A percentile compares a stretch with the other conserved stretches of the same genome.
These are phyloP conservation scores for Cirrhinus molitorella DNA, from an alignment of 2,797 vertebrate genomes.

Conservation along the genomic window DNA sequence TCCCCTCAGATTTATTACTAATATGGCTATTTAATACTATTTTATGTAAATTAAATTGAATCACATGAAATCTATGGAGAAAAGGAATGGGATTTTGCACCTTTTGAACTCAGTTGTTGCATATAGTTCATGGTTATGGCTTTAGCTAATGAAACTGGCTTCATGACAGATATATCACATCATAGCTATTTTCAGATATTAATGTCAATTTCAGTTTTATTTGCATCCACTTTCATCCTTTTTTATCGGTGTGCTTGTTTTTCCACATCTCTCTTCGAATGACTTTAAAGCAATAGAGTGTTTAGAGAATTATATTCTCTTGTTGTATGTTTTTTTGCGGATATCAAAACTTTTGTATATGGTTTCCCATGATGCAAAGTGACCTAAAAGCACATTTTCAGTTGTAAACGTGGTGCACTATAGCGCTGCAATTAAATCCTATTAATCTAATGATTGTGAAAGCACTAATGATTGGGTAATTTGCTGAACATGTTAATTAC, in stretches of 20 bases:
- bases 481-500: constrained; percentile 27
- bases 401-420: not conserved
- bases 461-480: constrained; percentile 26
- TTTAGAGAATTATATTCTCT: constrained; percentile 71
- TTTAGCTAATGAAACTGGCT: constrained; percentile 28
- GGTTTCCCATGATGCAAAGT: constrained; percentile 10
- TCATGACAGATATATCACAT: constrained; percentile 6
- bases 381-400: not conserved
- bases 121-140: not conserved
- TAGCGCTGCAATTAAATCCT: not conserved
- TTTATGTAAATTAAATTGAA: not conserved
- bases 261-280: constrained; percentile 72
- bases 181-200: not conserved
- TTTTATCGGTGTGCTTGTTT: constrained; percentile 58
- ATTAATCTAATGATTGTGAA: constrained; percentile 10
- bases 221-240: constrained; percentile 30
- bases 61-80: not conserved
- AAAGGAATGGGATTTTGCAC: constrained; percentile 5
- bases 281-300: not conserved
- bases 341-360: not conserved
- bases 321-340: not conserved
- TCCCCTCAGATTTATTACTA: not conserved
- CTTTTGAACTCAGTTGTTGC: not conserved
- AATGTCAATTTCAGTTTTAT: constrained; percentile 51
- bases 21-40: not conserved